phyloP scores from a whole-genome alignment of 2,888 invertebrate genomes.

The Geophilus truncorum region DNA sequence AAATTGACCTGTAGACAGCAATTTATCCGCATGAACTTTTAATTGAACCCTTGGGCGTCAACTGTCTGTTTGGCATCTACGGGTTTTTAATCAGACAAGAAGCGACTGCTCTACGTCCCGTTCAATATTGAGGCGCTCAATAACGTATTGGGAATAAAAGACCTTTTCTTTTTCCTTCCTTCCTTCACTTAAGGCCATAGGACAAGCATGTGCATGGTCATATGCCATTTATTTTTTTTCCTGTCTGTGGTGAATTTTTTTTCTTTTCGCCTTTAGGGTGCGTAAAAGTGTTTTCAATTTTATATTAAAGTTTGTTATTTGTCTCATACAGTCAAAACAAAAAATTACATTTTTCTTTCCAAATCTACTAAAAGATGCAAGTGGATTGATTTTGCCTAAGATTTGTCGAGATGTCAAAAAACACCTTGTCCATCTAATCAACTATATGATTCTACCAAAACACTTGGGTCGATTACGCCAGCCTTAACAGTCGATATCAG shows the following conservation, averaged over 20 bases:
- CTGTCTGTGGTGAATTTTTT: background rate
- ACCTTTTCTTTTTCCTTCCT: background rate
- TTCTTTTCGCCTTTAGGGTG: too few relatives aligned
- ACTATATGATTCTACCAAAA: background rate
- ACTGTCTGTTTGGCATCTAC: background rate
- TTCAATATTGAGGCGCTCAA: background rate
- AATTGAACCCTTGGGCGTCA: background rate
- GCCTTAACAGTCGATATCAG: background rate
- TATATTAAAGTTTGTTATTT: background rate
- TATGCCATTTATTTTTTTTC: background rate
- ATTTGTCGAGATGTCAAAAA: background rate
- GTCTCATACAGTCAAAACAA: too few relatives aligned
- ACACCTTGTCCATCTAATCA: constrained; percentile 7
- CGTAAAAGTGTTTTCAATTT: too few relatives aligned
- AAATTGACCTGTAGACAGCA: background rate
- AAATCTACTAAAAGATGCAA: too few relatives aligned
- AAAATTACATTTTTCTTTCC: too few relatives aligned
- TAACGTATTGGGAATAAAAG: background rate
- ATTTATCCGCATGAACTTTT: background rate
- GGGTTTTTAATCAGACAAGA: constrained; percentile 11
- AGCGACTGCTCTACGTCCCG: background rate
- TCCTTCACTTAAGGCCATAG: background rate
- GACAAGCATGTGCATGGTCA: background rate
- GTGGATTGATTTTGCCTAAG: too few relatives aligned
- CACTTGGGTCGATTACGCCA: background rate